Percentiles rank a stretch among this genome's conserved stretches.
phyloP scores from a whole-genome alignment of 2,888 invertebrate genomes.

The Melanargia galathea region DNA sequence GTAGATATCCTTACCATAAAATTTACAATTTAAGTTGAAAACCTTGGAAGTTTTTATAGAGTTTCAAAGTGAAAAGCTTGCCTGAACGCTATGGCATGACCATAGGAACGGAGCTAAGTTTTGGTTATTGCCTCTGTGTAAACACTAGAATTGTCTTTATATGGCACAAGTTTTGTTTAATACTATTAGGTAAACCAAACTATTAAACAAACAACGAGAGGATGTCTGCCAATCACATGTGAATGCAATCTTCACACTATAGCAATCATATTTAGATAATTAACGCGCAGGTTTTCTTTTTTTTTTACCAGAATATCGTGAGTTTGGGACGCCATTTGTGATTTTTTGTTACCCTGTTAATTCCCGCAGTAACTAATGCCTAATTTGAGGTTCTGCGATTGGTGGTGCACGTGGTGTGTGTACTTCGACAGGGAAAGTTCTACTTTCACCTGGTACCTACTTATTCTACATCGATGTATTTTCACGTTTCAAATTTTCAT shows the following conservation, averaged over 20 bases:
- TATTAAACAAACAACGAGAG: no score
- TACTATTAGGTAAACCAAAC: no score
- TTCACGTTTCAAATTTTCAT: no score
- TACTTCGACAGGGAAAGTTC: no score
- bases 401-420: no score
- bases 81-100: constrained; percentile 32
- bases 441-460: no score
- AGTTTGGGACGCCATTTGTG: background rate
- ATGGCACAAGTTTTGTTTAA: constrained; percentile 48
- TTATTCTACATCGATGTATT: background rate
- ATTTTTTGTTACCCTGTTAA: background rate
- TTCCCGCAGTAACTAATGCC: background rate
- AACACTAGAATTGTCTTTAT: constrained; percentile 56
- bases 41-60: constrained; percentile 20
- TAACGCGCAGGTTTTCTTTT: background rate
- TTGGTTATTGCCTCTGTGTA: constrained; percentile 56
- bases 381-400: no score
- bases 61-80: constrained; percentile 31
- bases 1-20: constrained; percentile 11
- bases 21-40: constrained; percentile 21
- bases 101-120: constrained; percentile 40
- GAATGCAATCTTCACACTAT: no score
- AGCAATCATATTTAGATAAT: no score
- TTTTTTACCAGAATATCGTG: no score
- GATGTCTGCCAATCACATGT: no score